Evolutionary conservation across 2,888 invertebrate genomes (phyloP).

Genomic region (Lordiphosa fenestrarum): DNA sequence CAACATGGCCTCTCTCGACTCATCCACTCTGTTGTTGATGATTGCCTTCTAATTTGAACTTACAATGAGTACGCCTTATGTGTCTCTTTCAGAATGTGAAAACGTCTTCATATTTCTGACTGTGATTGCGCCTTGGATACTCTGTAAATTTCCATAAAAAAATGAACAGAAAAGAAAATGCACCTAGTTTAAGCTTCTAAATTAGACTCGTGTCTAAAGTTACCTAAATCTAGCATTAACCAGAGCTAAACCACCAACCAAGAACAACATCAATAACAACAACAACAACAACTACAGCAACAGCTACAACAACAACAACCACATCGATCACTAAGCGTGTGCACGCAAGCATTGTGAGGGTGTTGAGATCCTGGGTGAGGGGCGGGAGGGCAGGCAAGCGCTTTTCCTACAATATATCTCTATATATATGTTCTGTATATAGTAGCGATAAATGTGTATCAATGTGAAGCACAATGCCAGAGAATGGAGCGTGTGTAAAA

Average conservation of each 20-base stretch:
- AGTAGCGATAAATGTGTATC: constrained; percentile 31
- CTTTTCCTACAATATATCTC: constrained; percentile 14
- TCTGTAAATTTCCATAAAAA: constrained; percentile 64
- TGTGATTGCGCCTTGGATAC: constrained; percentile 78
- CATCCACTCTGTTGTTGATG: constrained; percentile 62
- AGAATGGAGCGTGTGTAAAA: too few species aligned
- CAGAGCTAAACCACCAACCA: constrained; percentile 60
- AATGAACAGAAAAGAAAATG: constrained; percentile 40
- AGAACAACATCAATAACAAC: constrained; percentile 26
- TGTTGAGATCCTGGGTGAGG: constrained; percentile 15
- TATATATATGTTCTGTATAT: constrained; percentile 31
- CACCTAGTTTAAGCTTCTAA: constrained; percentile 57
- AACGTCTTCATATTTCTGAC: constrained; percentile 78
- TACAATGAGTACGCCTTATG: constrained; percentile 77
- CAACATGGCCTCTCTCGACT: too few species aligned
- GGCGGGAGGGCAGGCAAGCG: constrained; percentile 15
- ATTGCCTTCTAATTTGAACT: constrained; percentile 46
- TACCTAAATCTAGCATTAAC: constrained; percentile 29
- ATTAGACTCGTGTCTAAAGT: constrained; percentile 26
- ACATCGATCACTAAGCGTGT: constrained; percentile 37
- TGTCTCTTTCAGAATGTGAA: constrained; percentile 79
- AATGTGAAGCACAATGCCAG: constrained; percentile 17
- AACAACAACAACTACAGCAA: constrained; percentile 32
- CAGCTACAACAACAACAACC: constrained; percentile 39
- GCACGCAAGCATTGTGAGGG: constrained; percentile 37